Base-by-base conservation (phyloP, 2,113 vertebrate genomes). In the Limnothrissa miodon region DNA sequence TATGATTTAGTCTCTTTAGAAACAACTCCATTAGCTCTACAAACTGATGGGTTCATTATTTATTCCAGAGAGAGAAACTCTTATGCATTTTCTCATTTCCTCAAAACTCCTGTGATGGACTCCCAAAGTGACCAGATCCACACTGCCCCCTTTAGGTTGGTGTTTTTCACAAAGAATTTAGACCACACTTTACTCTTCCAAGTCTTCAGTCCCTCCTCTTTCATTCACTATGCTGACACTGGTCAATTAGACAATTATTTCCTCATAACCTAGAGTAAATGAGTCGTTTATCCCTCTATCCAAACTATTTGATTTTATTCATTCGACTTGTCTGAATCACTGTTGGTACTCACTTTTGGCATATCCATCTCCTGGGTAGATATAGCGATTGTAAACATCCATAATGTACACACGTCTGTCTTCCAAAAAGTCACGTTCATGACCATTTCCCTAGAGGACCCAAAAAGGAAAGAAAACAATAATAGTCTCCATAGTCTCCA, bases 311-410 rank as follows among this genome's bases (percentile, higher is more conserved):
- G 51, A 56, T 23, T 23, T 53, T 17, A 5, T 56, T 23, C 5
- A 13, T 19, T 2, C 6, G 21, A 56, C 4, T 56, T 21, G 19
- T 19, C 51, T 6, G 51, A 3, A 21, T 56, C 21, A 56, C 13
- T 7, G 59, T 29, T 15, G 5, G 33, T 11, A 95, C 97, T 96
- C 88, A 99, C 98, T 93, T 93, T 99, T 99, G 85, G 98, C 98
- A 81, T 92, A 94, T 85, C 92, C 93, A 85, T 99, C 97, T 29
- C 96, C 95, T 0, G 98, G 98, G 86, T 99, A 99, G 90, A 99
- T 98, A 62, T 97, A 94, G 78, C 96, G 95, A 84, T 99, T 99
- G 88, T 98, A 99, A 11, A 94, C 95, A 39, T 99, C 98, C 98
- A 99, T 96, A 85, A 99, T 99, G 87, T 97, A 99, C 15, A 99